Evolutionary conservation across 2,888 invertebrate genomes (phyloP).

Genomic region (Oeneis ivallda): DNA sequence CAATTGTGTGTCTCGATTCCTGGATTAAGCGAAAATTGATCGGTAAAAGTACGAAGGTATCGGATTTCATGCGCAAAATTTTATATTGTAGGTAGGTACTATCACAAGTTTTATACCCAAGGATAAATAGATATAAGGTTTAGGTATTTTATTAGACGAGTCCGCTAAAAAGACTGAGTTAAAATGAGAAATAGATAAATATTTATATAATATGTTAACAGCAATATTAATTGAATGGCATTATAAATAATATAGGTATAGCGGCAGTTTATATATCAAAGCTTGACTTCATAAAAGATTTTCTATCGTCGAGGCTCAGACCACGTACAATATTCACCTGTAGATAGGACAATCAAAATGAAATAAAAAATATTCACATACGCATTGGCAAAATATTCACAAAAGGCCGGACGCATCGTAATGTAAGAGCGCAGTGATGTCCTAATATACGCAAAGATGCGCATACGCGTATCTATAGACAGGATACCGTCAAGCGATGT

Average conservation of each 20-base stretch:
- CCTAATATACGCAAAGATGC: not conserved
- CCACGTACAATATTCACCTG: no score
- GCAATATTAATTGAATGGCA: no score
- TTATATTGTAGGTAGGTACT: not conserved
- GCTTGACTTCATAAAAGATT: no score
- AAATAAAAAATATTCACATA: not conserved
- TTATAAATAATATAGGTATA: no score
- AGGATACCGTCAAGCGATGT: not conserved
- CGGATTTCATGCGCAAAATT: constrained; percentile 57
- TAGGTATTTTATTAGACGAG: no score
- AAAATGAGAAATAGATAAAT: no score
- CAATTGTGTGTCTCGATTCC: constrained; percentile 63
- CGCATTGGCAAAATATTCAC: constrained; percentile 17
- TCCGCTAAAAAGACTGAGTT: no score
- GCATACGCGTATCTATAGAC: not conserved
- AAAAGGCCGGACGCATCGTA: constrained; percentile 52
- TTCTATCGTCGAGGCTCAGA: no score
- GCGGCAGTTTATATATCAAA: no score
- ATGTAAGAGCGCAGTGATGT: constrained; percentile 6
- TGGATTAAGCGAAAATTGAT: constrained; percentile 52
- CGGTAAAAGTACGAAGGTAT: constrained; percentile 55
- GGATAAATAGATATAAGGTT: no score
- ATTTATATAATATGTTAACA: no score
- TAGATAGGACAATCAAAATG: no score
- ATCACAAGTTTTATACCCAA: not conserved